A percentile compares a stretch with the other conserved stretches of the same genome.
Conservation (phyloP, 64 coral and sea anemone species). For the Stichodactyla mertensii region DNA sequence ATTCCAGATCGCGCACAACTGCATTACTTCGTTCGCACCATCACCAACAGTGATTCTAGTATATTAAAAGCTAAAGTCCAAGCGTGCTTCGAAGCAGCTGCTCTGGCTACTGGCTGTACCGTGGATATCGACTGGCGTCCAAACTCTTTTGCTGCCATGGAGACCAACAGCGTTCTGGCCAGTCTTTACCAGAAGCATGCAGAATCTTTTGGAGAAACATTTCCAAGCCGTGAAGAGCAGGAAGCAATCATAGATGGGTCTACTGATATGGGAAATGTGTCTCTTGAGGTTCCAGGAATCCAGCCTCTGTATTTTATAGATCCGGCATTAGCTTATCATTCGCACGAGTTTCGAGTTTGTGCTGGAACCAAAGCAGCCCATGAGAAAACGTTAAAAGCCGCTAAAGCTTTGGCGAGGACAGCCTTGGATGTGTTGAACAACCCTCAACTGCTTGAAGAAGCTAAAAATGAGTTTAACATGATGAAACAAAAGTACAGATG, state of each 20-base stretch:
- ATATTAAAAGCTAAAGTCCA: conserved; percentile 36
- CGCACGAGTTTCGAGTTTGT: conserved; percentile 43
- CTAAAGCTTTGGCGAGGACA: conserved; percentile 49
- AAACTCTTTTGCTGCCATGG: conserved; percentile 16
- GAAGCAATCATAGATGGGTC: conserved; percentile 46
- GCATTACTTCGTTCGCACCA: conserved; percentile 42
- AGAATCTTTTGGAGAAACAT: conserved; percentile 36
- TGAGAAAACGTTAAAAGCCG: conserved; percentile 37
- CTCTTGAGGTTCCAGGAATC: conserved; percentile 42
- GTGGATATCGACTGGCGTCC: conserved; percentile 49
- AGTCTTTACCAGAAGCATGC: conserved; percentile 57
- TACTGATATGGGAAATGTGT: conserved; percentile 75
- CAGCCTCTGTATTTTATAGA: conserved; percentile 56
- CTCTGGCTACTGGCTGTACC: conserved; percentile 25
- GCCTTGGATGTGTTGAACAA: conserved; percentile 53
- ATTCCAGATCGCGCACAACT: conserved; percentile 53
- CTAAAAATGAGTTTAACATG: conserved; percentile 35
- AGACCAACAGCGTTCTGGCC: conserved; percentile 30
- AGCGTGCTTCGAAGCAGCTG: conserved; percentile 34
- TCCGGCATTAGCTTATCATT: conserved; percentile 37
- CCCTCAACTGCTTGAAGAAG: conserved; percentile 7
- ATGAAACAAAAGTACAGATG: conserved; percentile 4
- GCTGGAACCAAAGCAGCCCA: conserved; percentile 45
- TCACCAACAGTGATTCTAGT: conserved; percentile 26
- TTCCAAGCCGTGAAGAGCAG: conserved; percentile 31